Evolutionary conservation across 2,888 invertebrate species (phyloP), one percentile per base, ranked within the genome.

Genomic region (Hylaea fasciaria): DNA sequence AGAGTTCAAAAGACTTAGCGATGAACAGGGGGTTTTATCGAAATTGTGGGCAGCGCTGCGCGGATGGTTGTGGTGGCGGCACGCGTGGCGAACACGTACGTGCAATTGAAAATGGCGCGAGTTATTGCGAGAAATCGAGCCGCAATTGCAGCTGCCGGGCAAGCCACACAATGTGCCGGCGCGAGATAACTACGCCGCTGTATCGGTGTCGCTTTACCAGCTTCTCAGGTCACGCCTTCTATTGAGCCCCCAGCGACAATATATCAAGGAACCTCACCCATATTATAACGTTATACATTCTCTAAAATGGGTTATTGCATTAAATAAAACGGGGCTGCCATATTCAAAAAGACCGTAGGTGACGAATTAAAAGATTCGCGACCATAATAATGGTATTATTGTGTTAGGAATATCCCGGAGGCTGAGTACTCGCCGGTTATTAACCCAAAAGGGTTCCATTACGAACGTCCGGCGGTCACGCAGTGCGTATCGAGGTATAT

Each of bases 81-180:
- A 89, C 87, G 88, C 87, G 88, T 83, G 81, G 64, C 66, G 74
- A 79, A 81, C 86, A 86, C 86, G 87, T 86, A 81, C 79, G 73
- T 75, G 79, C 86, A 83, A 90, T 91, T 89, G 91, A 91, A 91
- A 88, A 85, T 74, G 80, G 86, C 82, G 80, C 82, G 80, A 83
- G 84, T 86, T 89, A 87, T 88, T 81, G 86, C 83, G 77, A 82
- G 73, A 87, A 89, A 85, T 85, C 81, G 82, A 78, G 75, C 69
- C 77, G 74, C 85, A 82, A 87, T 88, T 83, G 85, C 74, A 80
- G 86, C 86, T 88, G 84, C 82, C 83, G 85, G 85, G 83, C 82
- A 80, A 78, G 79, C 80, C 82, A 78, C 81, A 87, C 84, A 81
- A 77, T 76, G 75, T 73, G 78, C 76, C 66, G 69, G 71, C 66